A percentile compares a stretch with the other conserved stretches of the same genome.
These are phyloP conservation scores for Liopterus haemorrhoidalis DNA, from an alignment of 2,888 invertebrate species.

Conservation along the genomic window DNA sequence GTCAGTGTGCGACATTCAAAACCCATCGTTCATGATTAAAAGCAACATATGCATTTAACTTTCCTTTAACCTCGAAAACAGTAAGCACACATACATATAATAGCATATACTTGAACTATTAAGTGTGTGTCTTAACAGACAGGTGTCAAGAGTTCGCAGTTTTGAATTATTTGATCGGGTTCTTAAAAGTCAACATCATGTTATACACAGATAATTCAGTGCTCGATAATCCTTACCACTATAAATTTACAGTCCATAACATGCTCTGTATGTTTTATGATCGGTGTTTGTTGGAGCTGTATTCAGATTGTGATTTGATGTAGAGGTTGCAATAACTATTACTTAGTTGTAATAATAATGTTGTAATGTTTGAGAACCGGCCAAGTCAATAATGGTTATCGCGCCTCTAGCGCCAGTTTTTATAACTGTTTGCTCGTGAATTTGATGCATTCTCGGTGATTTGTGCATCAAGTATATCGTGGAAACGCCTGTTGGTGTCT, in stretches of 20 bases:
- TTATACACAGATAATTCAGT: conserved; percentile 35
- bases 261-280: conserved; percentile 28
- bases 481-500: background rate
- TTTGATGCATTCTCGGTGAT: conserved; percentile 15
- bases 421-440: conserved; percentile 12
- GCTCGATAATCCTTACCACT: conserved; percentile 39
- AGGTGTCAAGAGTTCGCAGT: conserved; percentile 18
- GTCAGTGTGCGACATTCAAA: conserved; percentile 32
- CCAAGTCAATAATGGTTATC: conserved; percentile 23
- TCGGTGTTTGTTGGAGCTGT: conserved; percentile 37
- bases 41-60: conserved; percentile 27
- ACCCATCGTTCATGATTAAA: conserved; percentile 30
- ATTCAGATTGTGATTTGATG: conserved; percentile 38
- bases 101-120: conserved; percentile 7
- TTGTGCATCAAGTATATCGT: conserved; percentile 7
- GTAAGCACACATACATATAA: background rate
- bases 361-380: conserved; percentile 33
- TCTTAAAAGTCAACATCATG: conserved; percentile 23
- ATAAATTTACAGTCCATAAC: conserved; percentile 37
- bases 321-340: conserved; percentile 36
- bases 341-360: conserved; percentile 41
- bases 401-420: conserved; percentile 19
- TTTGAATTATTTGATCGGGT: conserved; percentile 21
- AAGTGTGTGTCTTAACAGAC: conserved; percentile 1
- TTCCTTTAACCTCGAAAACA: conserved; percentile 17